phyloP scores from a whole-genome alignment of 1,140 invertebrate genomes.

The Daktulosphaira vitifoliae region DNA sequence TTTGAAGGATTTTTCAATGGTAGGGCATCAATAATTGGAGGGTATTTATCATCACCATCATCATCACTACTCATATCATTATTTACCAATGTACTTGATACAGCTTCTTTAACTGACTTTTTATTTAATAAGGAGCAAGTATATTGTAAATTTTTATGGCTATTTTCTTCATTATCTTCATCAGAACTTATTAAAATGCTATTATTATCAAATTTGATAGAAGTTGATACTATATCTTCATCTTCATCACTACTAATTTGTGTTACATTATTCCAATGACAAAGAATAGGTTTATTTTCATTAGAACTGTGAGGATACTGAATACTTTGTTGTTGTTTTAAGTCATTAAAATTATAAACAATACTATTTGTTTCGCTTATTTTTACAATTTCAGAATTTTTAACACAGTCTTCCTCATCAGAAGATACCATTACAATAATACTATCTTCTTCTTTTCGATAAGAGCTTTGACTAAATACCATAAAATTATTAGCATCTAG shows the following conservation, averaged over 20 bases:
- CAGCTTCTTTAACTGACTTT: too few relatives aligned
- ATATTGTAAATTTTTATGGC: too few relatives aligned
- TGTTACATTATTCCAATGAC: too few relatives aligned
- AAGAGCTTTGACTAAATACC: conserved; percentile 4
- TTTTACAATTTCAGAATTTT: neutral
- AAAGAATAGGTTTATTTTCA: too few relatives aligned
- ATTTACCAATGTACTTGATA: too few relatives aligned
- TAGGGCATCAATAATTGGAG: conserved; percentile 7
- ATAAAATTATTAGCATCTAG: neutral
- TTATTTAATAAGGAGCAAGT: too few relatives aligned
- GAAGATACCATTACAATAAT: conserved; percentile 7
- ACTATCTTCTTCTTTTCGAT: conserved; percentile 26
- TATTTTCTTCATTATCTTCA: conserved; percentile 9
- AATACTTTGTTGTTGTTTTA: too few relatives aligned
- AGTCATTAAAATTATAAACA: too few relatives aligned
- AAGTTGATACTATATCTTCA: neutral
- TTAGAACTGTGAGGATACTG: neutral
- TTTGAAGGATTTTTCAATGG: neutral
- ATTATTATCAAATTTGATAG: neutral
- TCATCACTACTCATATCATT: neutral
- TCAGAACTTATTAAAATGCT: neutral
- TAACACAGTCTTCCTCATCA: conserved; percentile 1
- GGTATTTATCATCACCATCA: neutral
- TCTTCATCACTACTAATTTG: neutral
- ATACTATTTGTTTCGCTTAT: too few relatives aligned